Percentiles rank a stretch among this genome's conserved stretches.
phyloP scores from a whole-genome alignment of 2,888 invertebrate species.

The Pomacea canaliculata region DNA sequence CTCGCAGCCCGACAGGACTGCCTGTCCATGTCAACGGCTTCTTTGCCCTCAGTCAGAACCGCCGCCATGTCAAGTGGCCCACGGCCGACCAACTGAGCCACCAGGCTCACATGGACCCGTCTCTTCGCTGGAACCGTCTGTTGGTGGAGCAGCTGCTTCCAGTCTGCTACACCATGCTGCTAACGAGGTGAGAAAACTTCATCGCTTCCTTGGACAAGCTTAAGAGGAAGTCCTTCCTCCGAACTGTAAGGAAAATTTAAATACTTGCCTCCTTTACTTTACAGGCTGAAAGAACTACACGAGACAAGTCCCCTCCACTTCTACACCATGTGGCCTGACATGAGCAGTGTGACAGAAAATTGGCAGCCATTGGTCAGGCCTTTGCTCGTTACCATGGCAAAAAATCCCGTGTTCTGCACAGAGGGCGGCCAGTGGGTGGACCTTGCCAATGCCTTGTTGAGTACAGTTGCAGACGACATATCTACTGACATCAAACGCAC shows the following conservation, averaged over 20 bases:
- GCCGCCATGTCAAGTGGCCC: slow-evolving; percentile 64
- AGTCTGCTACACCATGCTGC: neutral
- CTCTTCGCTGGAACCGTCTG: slow-evolving; percentile 17
- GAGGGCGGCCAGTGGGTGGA: neutral
- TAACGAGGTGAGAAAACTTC: neutral
- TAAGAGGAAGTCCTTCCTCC: no score
- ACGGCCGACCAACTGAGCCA: slow-evolving; percentile 41
- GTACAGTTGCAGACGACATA: neutral
- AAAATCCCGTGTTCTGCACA: neutral
- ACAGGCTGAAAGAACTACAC: neutral
- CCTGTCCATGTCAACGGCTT: slow-evolving; percentile 65
- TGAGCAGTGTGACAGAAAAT: neutral
- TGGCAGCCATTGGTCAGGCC: neutral
- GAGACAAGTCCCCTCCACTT: neutral
- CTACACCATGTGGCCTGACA: neutral
- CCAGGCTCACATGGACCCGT: slow-evolving; percentile 4
- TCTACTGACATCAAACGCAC: neutral
- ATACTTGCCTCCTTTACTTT: neutral
- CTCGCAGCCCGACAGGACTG: slow-evolving; percentile 57
- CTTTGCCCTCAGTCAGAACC: slow-evolving; percentile 62
- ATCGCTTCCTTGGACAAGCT: no score
- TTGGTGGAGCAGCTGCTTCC: slow-evolving; percentile 14
- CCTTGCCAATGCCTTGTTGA: neutral
- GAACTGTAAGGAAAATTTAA: no score
- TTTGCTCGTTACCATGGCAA: neutral